Evolutionary conservation across 2,113 vertebrate genomes (phyloP).

Genomic region (Origma solitaria): DNA sequence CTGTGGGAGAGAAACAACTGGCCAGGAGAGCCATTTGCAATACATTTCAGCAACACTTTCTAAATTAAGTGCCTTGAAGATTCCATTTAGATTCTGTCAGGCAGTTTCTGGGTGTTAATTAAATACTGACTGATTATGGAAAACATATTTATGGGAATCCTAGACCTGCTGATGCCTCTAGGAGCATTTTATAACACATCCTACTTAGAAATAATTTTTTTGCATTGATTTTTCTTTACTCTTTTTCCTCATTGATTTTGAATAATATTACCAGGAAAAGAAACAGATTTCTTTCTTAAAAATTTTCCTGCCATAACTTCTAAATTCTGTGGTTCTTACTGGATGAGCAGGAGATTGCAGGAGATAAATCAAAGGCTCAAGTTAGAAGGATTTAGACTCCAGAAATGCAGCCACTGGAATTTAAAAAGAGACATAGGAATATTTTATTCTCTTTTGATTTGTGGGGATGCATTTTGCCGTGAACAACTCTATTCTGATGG

Average conservation of each 20-base stretch:
- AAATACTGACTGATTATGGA: conserved; percentile 17
- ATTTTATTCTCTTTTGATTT: neutral
- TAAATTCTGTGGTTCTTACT: neutral
- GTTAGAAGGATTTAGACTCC: neutral
- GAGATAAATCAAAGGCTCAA: neutral
- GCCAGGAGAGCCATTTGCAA: neutral
- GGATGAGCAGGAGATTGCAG: neutral
- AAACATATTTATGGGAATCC: conserved; percentile 27
- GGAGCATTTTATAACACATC: conserved; percentile 1
- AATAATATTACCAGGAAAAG: neutral
- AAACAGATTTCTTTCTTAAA: neutral
- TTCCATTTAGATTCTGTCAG: conserved; percentile 54
- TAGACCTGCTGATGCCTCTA: conserved; percentile 18
- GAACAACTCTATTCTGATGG: neutral
- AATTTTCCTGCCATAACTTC: neutral
- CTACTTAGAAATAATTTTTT: neutral
- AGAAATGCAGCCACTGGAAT: neutral
- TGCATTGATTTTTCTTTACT: neutral
- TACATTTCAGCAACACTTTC: neutral
- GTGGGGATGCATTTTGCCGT: neutral
- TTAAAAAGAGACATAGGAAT: neutral
- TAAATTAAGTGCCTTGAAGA: conserved; percentile 39
- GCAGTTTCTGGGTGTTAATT: conserved; percentile 47
- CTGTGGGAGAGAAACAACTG: neutral
- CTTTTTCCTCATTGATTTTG: neutral